phyloP scores from a whole-genome alignment of 2,888 invertebrate genomes.

The Seira sanloemensis region DNA sequence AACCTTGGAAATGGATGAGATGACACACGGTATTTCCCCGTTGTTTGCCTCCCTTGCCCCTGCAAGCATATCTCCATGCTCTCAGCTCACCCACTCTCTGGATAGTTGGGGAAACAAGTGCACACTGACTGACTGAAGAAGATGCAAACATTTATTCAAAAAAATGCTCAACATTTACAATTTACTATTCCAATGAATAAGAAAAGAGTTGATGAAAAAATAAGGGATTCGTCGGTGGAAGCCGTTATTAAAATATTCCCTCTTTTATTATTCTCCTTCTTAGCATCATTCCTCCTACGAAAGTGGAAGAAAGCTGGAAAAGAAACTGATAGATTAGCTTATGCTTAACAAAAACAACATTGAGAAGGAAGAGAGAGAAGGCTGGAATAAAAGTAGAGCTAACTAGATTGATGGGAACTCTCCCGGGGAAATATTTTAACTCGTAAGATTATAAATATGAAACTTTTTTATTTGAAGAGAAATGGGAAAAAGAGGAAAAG shows the following conservation, averaged over 20 bases:
- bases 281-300: background rate
- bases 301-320: background rate
- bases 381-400: conserved; percentile 48
- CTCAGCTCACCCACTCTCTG: background rate
- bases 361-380: background rate
- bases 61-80: conserved; percentile 39
- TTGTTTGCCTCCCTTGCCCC: conserved; percentile 52
- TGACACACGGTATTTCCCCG: conserved; percentile 43
- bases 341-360: conserved; percentile 9
- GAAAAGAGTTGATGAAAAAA: background rate
- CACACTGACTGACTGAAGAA: background rate
- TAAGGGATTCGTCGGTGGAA: background rate
- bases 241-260: background rate
- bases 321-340: conserved; percentile 10
- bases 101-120: conserved; percentile 2
- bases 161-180: background rate
- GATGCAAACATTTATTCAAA: conserved; percentile 15
- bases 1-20: conserved; percentile 59
- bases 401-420: conserved; percentile 58
- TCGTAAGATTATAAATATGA: conserved; percentile 62
- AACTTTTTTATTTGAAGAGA: conserved; percentile 44
- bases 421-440: conserved; percentile 63
- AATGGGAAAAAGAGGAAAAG: conserved; percentile 31
- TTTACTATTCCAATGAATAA: background rate
- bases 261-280: background rate